Base-by-base conservation (phyloP, 37 sponge, comb jelly and placozoan species). In the Geodia barretti region DNA sequence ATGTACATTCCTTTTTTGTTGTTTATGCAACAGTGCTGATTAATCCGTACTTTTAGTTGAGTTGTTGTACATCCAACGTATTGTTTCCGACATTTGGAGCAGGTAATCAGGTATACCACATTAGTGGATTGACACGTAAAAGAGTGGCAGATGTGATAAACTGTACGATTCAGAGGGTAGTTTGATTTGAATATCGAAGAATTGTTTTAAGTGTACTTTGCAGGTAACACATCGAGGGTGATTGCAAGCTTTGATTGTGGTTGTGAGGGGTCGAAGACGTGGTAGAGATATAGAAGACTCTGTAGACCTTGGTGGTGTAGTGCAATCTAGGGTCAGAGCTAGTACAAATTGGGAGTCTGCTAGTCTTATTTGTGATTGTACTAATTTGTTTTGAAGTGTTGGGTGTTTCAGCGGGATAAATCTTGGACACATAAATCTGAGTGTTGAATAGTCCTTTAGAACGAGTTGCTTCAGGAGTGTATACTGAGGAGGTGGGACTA, bases 81-180 rank as follows among this genome's bases (percentile, higher is more conserved):
- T 33, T 80, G 81, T 69, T 80, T 80, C 30, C 54, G 24, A 54
- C 81, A 80, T 79, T 79, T 79, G 23, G 41, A 39, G 54, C 79
- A 79, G n/a, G 79, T 79, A 4, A 79, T 79, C 25, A 80, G 81
- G 38, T 80, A 80, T 24, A 80, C 54, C 1, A 80, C 9, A 31
- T 80, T 80, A 2, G 59, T 20, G 41, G 81, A 80, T 3, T 5
- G 28, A 70, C 81, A 80, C 26, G 72, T 58, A 38, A 70, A 69
- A 21, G 72, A 58, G 4, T 58, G 62, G 69, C 71, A 54, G 2
- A 80, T 69, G 3, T 38, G 54, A 32, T 69, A 70, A 3, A 11
- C 32, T 26, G 81, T 80, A 38, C 72, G 43, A 23, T 1, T 41
- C 29, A 80, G 70, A 4, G 4, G 65, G 54, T 58, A n/a, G n/a